Evolutionary conservation across 2,888 invertebrate genomes (phyloP).

Genomic region (Protonemura montana): DNA sequence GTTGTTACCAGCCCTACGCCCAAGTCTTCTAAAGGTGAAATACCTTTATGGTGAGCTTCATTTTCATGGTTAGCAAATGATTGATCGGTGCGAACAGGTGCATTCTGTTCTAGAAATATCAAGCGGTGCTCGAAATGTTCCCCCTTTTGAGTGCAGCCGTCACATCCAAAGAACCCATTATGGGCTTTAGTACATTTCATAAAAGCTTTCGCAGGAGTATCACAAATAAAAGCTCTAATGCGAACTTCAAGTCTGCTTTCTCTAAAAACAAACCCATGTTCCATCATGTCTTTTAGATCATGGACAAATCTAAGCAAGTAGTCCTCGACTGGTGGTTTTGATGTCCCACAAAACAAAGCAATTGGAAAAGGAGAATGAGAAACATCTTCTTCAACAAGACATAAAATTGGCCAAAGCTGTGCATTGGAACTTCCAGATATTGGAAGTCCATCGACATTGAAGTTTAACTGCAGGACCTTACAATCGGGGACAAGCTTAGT

Average conservation of each 20-base stretch:
- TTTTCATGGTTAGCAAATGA: background rate
- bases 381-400: conserved; percentile 28
- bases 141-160: conserved; percentile 32
- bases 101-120: conserved; percentile 24
- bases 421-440: conserved; percentile 46
- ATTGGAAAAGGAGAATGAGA: conserved; percentile 20
- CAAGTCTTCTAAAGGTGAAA: background rate
- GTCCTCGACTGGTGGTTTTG: conserved; percentile 1
- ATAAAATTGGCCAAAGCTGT: conserved; percentile 50
- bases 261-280: conserved; percentile 28
- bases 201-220: conserved; percentile 43
- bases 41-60: background rate
- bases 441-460: conserved; percentile 48
- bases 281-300: background rate
- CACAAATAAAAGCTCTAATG: conserved; percentile 44
- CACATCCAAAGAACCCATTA: conserved; percentile 37
- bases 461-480: background rate
- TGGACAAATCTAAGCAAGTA: background rate
- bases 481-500: background rate
- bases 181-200: conserved; percentile 20
- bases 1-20: background rate
- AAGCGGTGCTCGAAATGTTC: background rate
- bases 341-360: background rate
- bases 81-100: conserved; percentile 14
- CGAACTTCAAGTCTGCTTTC: background rate